Evolutionary conservation across 23 tunicate genomes (phyloP).

Genomic region (Clavelina lepadiformis): DNA sequence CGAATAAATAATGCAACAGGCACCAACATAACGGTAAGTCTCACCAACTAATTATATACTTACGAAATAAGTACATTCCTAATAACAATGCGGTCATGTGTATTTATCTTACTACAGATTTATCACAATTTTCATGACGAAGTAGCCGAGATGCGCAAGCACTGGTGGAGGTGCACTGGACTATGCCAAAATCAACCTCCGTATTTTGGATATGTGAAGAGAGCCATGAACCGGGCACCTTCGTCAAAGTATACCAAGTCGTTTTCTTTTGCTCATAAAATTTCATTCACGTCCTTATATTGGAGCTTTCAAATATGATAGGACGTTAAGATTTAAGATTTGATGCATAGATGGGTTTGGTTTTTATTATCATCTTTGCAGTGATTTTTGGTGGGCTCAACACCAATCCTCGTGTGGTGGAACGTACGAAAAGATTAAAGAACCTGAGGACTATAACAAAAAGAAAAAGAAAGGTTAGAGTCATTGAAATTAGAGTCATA

Average conservation of each 20-base stretch:
- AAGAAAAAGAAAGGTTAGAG: no score
- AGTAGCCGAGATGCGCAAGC: constrained; percentile 68
- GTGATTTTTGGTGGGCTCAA: constrained; percentile 85
- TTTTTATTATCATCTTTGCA: no score
- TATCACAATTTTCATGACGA: constrained; percentile 97
- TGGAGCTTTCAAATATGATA: no score
- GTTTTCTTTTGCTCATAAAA: no score
- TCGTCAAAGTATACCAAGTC: constrained; percentile 72
- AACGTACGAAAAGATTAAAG: constrained; percentile 64
- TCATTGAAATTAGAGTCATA: no score
- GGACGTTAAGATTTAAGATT: no score
- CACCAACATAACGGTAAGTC: constrained; percentile 79
- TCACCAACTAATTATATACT: neutral
- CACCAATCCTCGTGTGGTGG: constrained; percentile 84
- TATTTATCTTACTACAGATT: constrained; percentile 48
- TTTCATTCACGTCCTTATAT: no score
- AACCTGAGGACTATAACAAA: constrained; percentile 80
- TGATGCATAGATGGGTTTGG: neutral
- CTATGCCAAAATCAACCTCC: constrained; percentile 66
- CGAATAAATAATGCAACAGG: constrained; percentile 73
- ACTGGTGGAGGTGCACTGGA: constrained; percentile 99
- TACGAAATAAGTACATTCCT: no score
- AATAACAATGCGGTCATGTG: no score
- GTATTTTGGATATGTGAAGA: constrained; percentile 83
- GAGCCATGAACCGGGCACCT: constrained; percentile 88